Percentiles rank a stretch among this genome's conserved stretches.
Evolutionary conservation across 2,113 vertebrate species (phyloP).

Genomic region (Paraplagusia blochii): DNA sequence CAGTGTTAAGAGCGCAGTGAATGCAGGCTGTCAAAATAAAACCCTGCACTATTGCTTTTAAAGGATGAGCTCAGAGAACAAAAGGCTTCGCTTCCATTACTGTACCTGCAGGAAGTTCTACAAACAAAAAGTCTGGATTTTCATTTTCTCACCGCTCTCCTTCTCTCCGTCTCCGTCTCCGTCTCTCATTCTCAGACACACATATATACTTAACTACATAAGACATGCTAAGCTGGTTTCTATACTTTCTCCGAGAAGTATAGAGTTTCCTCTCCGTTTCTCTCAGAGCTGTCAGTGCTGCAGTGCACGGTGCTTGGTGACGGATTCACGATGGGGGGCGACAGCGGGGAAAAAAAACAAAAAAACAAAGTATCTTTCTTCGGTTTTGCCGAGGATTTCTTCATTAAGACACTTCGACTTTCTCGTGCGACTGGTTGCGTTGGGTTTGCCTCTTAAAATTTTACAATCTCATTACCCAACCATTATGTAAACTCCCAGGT

Average conservation of each 20-base stretch:
- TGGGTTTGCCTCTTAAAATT: too few species aligned
- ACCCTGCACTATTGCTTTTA: constrained; percentile 7
- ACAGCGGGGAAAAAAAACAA: constrained; percentile 24
- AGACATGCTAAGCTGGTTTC: constrained; percentile 46
- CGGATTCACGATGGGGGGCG: constrained; percentile 51
- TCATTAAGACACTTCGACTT: too few species aligned
- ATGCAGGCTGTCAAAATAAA: constrained; percentile 1
- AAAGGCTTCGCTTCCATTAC: constrained; percentile 9
- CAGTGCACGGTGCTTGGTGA: constrained; percentile 52
- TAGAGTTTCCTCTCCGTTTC: constrained; percentile 42
- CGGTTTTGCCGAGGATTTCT: too few species aligned
- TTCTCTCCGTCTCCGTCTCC: background rate
- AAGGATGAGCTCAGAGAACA: constrained; percentile 12
- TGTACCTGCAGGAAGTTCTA: constrained; percentile 9
- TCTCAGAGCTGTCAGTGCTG: constrained; percentile 46
- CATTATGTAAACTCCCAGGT: too few species aligned
- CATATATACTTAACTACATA: constrained; percentile 11
- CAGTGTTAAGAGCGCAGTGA: background rate
- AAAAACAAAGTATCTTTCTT: constrained; percentile 39
- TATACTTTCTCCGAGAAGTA: constrained; percentile 24
- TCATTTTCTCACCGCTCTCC: constrained; percentile 5
- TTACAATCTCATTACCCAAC: too few species aligned
- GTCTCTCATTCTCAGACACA: background rate
- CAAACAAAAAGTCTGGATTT: constrained; percentile 33
- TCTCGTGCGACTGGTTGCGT: too few species aligned